phyloP scores from a whole-genome alignment of 1,140 invertebrate species.

The Maconellicoccus hirsutus region DNA sequence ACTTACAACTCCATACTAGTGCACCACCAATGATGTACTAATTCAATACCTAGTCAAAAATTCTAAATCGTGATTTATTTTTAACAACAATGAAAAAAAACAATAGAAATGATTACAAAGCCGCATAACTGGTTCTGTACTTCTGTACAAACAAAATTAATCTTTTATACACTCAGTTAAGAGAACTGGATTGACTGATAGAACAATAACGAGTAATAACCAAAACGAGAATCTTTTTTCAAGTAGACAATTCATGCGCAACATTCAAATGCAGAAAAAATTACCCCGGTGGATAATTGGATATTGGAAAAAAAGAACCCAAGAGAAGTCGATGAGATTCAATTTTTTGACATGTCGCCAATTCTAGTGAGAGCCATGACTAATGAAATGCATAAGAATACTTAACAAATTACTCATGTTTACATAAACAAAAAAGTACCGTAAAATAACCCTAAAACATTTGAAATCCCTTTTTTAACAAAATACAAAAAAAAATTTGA shows the following conservation, averaged over 20 bases:
- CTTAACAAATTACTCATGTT: not conserved
- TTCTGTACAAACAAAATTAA: too few species aligned
- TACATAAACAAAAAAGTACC: not conserved
- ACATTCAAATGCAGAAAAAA: too few species aligned
- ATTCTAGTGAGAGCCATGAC: not conserved
- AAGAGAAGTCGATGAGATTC: not conserved
- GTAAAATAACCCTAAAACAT: not conserved
- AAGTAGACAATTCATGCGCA: too few species aligned
- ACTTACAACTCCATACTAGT: too few species aligned
- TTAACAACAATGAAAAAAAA: not conserved
- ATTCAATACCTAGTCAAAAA: too few species aligned
- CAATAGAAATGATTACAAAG: not conserved
- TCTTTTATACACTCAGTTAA: too few species aligned
- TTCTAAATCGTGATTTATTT: not conserved
- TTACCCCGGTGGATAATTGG: not conserved
- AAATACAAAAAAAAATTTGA: not conserved
- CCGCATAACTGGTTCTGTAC: not conserved
- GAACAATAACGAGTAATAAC: too few species aligned
- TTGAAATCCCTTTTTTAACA: not conserved
- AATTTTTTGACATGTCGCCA: not conserved
- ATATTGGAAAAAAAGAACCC: not conserved
- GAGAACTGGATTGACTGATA: too few species aligned
- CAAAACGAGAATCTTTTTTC: too few species aligned
- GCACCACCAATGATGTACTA: too few species aligned
- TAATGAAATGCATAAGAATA: not conserved